These are phyloP conservation scores for Julus scandinavius DNA, from an alignment of 2,888 invertebrate species.

Conservation along the genomic window DNA sequence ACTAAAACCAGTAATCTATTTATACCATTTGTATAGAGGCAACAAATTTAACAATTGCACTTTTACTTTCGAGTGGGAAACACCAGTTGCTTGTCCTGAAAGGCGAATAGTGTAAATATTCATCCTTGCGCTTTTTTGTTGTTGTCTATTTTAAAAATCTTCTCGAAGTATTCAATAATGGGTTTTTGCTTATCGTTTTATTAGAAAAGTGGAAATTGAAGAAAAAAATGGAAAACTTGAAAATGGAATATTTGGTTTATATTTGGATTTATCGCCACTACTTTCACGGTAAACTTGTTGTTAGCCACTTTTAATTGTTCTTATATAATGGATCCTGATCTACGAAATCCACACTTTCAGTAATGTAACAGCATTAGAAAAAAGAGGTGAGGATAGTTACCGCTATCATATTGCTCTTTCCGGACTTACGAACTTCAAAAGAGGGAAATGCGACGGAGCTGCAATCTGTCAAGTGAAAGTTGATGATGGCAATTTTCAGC, in stretches of 20 bases:
- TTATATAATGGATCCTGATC: not conserved
- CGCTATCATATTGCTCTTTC: constrained; percentile 7
- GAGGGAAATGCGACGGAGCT: constrained; percentile 37
- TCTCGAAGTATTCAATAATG: constrained; percentile 19
- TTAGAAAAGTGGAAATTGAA: constrained; percentile 46
- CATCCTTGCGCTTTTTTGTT: not conserved
- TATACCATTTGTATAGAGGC: not conserved
- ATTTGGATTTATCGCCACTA: constrained; percentile 37
- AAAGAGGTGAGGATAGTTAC: constrained; percentile 6
- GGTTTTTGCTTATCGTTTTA: not conserved
- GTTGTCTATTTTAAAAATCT: not conserved
- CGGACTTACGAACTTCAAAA: not conserved
- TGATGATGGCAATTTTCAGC: constrained; percentile 2
- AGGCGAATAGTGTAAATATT: constrained; percentile 22
- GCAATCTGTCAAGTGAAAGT: constrained; percentile 37
- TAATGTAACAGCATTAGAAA: not conserved
- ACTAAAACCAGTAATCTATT: no score
- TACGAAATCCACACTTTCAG: not conserved
- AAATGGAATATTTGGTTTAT: not conserved
- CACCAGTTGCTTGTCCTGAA: constrained; percentile 63
- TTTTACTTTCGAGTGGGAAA: constrained; percentile 64
- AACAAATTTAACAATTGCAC: constrained; percentile 60
- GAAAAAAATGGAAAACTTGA: constrained; percentile 32
- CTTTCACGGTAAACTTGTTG: not conserved
- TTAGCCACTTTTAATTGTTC: not conserved